phyloP scores from a whole-genome alignment of 92 coral and sea anemone genomes.

The Paramuricea clavata region DNA sequence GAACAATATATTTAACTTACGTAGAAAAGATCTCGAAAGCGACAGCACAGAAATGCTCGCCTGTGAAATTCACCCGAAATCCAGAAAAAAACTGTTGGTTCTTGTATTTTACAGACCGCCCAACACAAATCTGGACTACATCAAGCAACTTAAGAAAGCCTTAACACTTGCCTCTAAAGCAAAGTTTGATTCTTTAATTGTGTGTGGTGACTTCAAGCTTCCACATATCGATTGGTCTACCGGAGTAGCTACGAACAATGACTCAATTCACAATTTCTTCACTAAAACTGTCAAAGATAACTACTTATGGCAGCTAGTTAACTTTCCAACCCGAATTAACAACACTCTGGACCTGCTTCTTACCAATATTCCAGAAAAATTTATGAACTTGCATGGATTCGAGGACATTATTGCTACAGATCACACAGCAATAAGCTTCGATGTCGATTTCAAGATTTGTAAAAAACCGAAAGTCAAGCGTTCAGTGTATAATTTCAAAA shows the following conservation, averaged over 20 bases:
- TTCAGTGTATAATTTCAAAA: too few species aligned
- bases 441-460: too few species aligned
- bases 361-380: too few species aligned
- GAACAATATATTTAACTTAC: not conserved
- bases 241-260: constrained; percentile 49
- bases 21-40: constrained; percentile 40
- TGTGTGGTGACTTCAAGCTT: constrained; percentile 63
- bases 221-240: constrained; percentile 58
- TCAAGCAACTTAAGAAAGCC: constrained; percentile 47
- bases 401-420: too few species aligned
- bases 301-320: too few species aligned
- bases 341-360: too few species aligned
- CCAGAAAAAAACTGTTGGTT: constrained; percentile 17
- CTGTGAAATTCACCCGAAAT: constrained; percentile 36
- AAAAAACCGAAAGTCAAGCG: too few species aligned
- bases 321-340: too few species aligned
- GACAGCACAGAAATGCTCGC: not conserved
- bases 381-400: too few species aligned
- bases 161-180: constrained; percentile 24
- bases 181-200: constrained; percentile 49
- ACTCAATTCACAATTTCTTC: too few species aligned
- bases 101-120: constrained; percentile 51
- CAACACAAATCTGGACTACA: constrained; percentile 17
- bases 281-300: too few species aligned
- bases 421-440: too few species aligned